Base-by-base conservation (phyloP, 2,888 invertebrate genomes). In the Neelides folsomi region DNA sequence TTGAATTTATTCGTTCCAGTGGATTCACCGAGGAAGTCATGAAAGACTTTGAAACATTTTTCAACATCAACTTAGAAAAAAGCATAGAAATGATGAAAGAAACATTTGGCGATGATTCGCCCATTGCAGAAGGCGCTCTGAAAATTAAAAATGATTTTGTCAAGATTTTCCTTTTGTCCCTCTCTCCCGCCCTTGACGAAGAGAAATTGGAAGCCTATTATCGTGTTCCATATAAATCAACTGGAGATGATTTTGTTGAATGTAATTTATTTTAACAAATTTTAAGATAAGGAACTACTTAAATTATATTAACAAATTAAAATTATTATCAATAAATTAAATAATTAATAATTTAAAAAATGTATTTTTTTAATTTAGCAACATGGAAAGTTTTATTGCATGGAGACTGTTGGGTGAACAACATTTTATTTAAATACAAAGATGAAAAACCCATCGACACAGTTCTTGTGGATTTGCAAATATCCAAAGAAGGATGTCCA, bases 331-430 rank as follows among this genome's bases (percentile, higher is more conserved):
- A n/a, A n/a, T n/a, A n/a, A n/a, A n/a, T n/a, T n/a, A n/a, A n/a
- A n/a, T n/a, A n/a, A n/a, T n/a, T n/a, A n/a, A n/a, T n/a, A n/a
- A n/a, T n/a, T n/a, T n/a, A n/a, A n/a, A n/a, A n/a, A n/a, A n/a
- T n/a, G n/a, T n/a, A n/a, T n/a, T 8, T 9, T 12, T 9, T 34
- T 43, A 9, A 20, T 10, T 47, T n/a, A 54, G 54, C 49, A 48
- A 41, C 50, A 8, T 58, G 58, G 58, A 10, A 34, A 4, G 47
- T 55, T 15, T 16, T 35, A 4, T 35, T 15, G 35, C 58, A 58
- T 37, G 58, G 58, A 1, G 58, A 58, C 38, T 49, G 42, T 36
- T 58, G 58, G 58, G 20, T 50, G 15, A 58, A 58, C 40, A 58
- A 58, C 39, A 49, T 58, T 39, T 47, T 58, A 2, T 58, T 58